Evolutionary conservation across 2,113 vertebrate genomes (phyloP).

Genomic region (Clarias gariepinus): DNA sequence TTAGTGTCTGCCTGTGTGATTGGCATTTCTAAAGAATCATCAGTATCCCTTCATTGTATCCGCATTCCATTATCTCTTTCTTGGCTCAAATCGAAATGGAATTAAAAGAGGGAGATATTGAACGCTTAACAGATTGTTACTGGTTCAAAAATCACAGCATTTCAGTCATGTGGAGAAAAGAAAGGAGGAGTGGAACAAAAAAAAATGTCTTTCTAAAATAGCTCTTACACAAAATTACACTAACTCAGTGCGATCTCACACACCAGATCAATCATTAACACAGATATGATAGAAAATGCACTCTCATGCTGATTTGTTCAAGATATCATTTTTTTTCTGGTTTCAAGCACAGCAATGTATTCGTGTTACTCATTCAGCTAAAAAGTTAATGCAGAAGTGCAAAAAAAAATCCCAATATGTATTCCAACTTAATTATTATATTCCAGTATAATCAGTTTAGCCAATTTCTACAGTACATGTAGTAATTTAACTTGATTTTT

Average conservation of each 20-base stretch:
- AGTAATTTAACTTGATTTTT: background rate
- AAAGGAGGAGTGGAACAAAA: background rate
- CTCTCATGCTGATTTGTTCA: background rate
- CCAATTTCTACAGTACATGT: background rate
- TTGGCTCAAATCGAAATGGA: slow-evolving; percentile 49
- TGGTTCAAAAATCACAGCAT: slow-evolving; percentile 40
- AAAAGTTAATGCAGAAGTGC: background rate
- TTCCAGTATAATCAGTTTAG: background rate
- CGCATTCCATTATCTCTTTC: slow-evolving; percentile 53
- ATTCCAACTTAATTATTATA: background rate
- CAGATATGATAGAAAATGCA: slow-evolving; percentile 15
- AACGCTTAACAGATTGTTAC: slow-evolving; percentile 51
- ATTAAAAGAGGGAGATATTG: slow-evolving; percentile 47
- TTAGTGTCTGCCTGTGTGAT: slow-evolving; percentile 36
- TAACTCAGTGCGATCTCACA: background rate
- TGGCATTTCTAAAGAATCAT: slow-evolving; percentile 58
- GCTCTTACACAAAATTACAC: background rate
- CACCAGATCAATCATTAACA: slow-evolving; percentile 13
- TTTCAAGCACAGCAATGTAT: slow-evolving; percentile 4
- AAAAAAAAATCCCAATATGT: background rate
- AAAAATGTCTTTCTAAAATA: slow-evolving; percentile 2
- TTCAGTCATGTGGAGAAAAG: slow-evolving; percentile 28
- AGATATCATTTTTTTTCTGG: background rate
- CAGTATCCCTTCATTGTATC: slow-evolving; percentile 54
- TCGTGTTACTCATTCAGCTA: background rate